Evolutionary conservation across 2,113 vertebrate species (phyloP).

Genomic region (Sterrhoptilus dennistouni): DNA sequence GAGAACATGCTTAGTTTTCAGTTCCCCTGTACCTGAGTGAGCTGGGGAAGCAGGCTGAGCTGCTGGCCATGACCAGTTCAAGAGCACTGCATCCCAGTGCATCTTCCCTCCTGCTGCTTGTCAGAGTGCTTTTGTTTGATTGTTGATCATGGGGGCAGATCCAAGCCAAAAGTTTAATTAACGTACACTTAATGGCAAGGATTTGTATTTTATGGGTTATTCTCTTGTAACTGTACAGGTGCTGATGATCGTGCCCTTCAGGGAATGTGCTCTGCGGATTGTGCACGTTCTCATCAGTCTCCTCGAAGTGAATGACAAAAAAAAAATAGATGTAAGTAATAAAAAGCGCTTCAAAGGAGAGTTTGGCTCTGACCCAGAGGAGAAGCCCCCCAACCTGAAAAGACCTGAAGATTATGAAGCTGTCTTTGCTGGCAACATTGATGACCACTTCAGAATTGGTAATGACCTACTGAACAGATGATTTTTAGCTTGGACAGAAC

Average conservation of each 20-base stretch:
- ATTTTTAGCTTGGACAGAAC: neutral
- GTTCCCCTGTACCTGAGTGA: neutral
- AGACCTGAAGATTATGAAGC: slow-evolving; percentile 93
- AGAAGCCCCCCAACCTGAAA: slow-evolving; percentile 82
- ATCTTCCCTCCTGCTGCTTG: neutral
- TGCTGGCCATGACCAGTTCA: neutral
- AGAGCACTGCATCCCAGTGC: neutral
- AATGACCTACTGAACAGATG: neutral
- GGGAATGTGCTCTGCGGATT: slow-evolving; percentile 84
- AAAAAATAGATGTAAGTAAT: slow-evolving; percentile 89
- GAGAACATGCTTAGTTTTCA: neutral
- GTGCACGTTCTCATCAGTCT: slow-evolving; percentile 87
- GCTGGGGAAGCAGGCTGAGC: neutral
- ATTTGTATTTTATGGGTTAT: neutral
- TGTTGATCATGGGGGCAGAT: neutral
- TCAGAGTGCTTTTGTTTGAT: neutral
- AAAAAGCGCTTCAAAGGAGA: slow-evolving; percentile 95
- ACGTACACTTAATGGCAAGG: rapidly evolving
- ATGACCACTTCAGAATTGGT: slow-evolving; percentile 98
- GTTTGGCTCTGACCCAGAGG: slow-evolving; percentile 83
- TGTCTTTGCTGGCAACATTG: slow-evolving; percentile 91
- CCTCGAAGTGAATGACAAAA: slow-evolving; percentile 82
- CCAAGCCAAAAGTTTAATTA: neutral
- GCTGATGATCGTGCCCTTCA: slow-evolving; percentile 90
- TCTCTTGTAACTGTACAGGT: slow-evolving; percentile 73